These are phyloP conservation scores for Eupithecia exiguata DNA, from an alignment of 2,888 invertebrate species.

Conservation along the genomic window DNA sequence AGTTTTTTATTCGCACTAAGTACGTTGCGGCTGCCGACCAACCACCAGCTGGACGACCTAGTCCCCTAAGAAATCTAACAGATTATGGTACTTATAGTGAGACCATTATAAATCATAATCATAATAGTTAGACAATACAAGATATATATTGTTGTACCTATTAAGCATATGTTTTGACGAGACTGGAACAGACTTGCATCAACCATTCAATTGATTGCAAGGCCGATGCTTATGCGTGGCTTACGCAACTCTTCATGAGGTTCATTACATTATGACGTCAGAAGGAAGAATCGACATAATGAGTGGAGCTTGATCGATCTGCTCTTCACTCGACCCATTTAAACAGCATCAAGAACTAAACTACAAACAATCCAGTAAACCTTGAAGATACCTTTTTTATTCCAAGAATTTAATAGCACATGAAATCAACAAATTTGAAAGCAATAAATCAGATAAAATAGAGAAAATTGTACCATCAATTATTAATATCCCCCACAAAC, in stretches of 20 bases:
- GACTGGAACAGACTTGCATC: constrained; percentile 9
- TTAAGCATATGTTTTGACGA: constrained; percentile 6
- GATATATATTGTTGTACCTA: background rate
- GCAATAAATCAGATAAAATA: background rate
- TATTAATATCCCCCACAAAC: constrained; percentile 8
- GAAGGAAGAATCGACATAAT: constrained; percentile 5
- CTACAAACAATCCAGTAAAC: background rate
- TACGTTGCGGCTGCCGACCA: too few relatives aligned
- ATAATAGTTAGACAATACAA: background rate
- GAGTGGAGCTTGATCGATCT: background rate
- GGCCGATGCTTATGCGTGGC: constrained; percentile 2
- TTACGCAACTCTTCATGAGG: constrained; percentile 9
- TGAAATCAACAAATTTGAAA: background rate
- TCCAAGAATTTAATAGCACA: background rate
- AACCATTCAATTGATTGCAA: constrained; percentile 17
- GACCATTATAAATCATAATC: too few relatives aligned
- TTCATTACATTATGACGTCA: constrained; percentile 6
- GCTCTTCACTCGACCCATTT: background rate
- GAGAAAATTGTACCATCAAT: background rate
- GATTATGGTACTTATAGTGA: background rate
- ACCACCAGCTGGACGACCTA: too few relatives aligned
- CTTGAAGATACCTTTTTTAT: background rate
- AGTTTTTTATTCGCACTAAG: too few relatives aligned
- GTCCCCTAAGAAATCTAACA: too few relatives aligned
- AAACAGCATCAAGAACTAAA: background rate